Evolutionary conservation across 2,888 invertebrate genomes (phyloP), one percentile per base, ranked within the genome.

Genomic region (Hoplodrina blanda): DNA sequence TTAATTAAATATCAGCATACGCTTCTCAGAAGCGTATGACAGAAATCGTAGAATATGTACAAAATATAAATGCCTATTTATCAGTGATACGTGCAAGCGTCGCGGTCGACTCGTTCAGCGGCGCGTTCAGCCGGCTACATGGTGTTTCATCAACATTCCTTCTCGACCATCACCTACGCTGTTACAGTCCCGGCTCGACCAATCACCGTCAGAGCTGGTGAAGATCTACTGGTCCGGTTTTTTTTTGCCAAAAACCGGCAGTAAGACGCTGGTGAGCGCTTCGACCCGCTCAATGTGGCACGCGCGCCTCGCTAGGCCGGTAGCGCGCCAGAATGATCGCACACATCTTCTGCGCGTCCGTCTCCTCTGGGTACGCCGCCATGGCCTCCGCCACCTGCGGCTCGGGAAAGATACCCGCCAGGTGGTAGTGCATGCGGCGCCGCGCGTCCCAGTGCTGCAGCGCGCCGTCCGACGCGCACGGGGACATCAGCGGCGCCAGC

Each of bases 321-420:
- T 95, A 98, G 96, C 98, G 97, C 73, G 97, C 97, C 84, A 98
- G 94, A 82, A 98, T 98, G 76, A 98, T 97, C 50, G 98, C 98
- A 93, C 99, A 99, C 91, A 99, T 98, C 85, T 97, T 97, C 92
- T 99, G 98, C 13, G 99, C 98, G 92, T 99, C 98, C 33, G 97
- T 98, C 91, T 99, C 99, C 61, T 98, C 98, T 0, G 99, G 99
- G 93, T 98, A 97, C 80, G 98, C 95, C 76, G 97, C 97, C 98
- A 99, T 98, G 0, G 98, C 99, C 63, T 97, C 97, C 63, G 97
- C 97, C n/a, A 99, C 99, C 88, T 98, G 98, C 80, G 98, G 97
- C 88, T 98, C 98, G 0, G 99, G 98, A 93, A 99, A 99, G 70
- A 99, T 97, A 65, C 98, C 98, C n/a, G 98, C 97, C 78, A 99